Percentiles rank a stretch among this genome's conserved stretches.
phyloP scores from a whole-genome alignment of 2,797 vertebrate genomes.

The Sus cebifrons region DNA sequence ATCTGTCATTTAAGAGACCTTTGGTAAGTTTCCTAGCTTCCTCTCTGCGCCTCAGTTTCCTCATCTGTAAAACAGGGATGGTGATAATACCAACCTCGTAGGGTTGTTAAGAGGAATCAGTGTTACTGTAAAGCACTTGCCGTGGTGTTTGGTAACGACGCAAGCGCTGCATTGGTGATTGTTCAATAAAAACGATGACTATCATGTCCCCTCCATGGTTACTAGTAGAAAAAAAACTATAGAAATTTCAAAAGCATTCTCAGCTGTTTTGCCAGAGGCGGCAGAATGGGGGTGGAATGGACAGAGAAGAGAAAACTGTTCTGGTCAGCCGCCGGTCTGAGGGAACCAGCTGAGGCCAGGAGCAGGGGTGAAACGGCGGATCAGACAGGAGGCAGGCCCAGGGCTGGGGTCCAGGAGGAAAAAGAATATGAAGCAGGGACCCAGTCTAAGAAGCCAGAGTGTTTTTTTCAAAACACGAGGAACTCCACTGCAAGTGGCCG shows the following conservation, averaged over 20 bases:
- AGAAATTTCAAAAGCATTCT: not conserved
- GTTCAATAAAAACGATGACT: not conserved
- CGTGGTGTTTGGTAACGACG: not conserved
- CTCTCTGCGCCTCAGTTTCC: not conserved
- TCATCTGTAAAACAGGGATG: not conserved
- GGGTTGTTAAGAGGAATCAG: not conserved
- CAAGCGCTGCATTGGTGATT: not conserved
- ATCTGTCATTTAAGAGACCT: not conserved
- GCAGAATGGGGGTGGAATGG: not conserved
- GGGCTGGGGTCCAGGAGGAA: not conserved
- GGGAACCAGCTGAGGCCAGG: not conserved
- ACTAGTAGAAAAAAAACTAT: not conserved
- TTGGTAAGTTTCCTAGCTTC: not conserved
- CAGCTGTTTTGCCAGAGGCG: not conserved
- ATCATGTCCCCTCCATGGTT: not conserved
- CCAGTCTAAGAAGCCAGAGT: not conserved
- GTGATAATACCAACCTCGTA: not conserved
- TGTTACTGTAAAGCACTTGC: conserved; percentile 5
- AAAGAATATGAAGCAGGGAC: not conserved
- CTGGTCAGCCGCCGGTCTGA: not conserved
- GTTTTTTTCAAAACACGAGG: not conserved
- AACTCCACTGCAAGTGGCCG: not conserved
- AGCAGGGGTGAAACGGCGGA: too few relatives aligned
- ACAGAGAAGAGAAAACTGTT: not conserved
- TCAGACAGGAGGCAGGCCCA: not conserved